phyloP scores from a whole-genome alignment of 2,888 invertebrate species.

The Lasioglossum vierecki region DNA sequence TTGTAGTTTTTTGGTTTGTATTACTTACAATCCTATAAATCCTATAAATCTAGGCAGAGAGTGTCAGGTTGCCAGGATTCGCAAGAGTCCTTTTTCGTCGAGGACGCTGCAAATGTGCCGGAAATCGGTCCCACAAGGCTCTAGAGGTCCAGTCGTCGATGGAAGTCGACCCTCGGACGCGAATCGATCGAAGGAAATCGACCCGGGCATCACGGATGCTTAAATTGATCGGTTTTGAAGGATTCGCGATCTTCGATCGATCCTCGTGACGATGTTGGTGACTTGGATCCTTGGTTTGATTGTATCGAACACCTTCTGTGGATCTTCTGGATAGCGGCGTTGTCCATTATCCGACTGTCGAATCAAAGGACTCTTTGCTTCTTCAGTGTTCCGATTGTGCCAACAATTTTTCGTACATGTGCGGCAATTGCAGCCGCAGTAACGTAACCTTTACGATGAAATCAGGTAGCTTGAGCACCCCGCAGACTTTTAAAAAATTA shows the following conservation, averaged over 20 bases:
- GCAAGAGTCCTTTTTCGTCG: too few relatives aligned
- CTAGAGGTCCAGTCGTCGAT: background rate
- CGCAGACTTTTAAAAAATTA: too few relatives aligned
- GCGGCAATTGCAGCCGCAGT: too few relatives aligned
- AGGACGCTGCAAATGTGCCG: background rate
- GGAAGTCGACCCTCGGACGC: background rate
- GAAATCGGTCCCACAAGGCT: background rate
- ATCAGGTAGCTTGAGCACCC: too few relatives aligned
- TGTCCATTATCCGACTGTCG: background rate
- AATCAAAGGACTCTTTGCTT: too few relatives aligned
- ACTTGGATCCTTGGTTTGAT: background rate
- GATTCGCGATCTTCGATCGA: conserved; percentile 19
- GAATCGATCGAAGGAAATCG: conserved; percentile 17
- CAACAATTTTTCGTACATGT: too few relatives aligned
- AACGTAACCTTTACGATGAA: too few relatives aligned
- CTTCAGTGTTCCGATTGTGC: too few relatives aligned
- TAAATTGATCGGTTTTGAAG: background rate
- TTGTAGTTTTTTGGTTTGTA: too few relatives aligned
- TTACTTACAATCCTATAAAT: too few relatives aligned
- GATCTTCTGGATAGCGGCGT: background rate
- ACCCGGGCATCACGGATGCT: background rate
- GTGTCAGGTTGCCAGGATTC: too few relatives aligned
- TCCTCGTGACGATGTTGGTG: background rate
- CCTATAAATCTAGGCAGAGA: too few relatives aligned
- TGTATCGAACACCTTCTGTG: background rate